These are phyloP conservation scores for Magallana angulata DNA, from an alignment of 1,140 invertebrate genomes.

Conservation along the genomic window DNA sequence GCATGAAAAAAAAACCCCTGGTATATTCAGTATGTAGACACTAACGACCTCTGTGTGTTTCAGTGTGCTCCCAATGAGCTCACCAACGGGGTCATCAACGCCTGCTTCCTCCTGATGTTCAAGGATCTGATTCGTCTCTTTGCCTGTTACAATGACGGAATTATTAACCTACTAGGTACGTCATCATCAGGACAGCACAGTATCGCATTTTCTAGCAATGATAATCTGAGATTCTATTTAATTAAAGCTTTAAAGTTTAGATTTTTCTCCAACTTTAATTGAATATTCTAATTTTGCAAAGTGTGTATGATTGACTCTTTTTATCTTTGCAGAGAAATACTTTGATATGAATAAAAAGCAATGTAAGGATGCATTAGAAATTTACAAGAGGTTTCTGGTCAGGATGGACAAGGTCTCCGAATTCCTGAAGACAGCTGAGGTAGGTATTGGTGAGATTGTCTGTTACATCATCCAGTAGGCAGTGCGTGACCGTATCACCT, in stretches of 20 bases:
- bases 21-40: too few species aligned
- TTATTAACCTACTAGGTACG: slow-evolving; percentile 96
- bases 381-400: slow-evolving; percentile 99
- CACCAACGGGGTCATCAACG: slow-evolving; percentile 98
- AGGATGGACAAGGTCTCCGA: slow-evolving; percentile 99
- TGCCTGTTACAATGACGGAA: slow-evolving; percentile 99
- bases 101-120: slow-evolving; percentile 98
- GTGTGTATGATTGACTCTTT: slow-evolving; percentile 36
- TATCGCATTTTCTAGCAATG: too few species aligned
- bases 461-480: too few species aligned
- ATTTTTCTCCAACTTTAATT: too few species aligned
- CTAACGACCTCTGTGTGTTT: slow-evolving; percentile 53
- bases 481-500: too few species aligned
- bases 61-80: slow-evolving; percentile 96
- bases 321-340: slow-evolving; percentile 85
- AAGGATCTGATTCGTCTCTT: slow-evolving; percentile 99
- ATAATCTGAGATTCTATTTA: too few species aligned
- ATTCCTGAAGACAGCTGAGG: slow-evolving; percentile 98
- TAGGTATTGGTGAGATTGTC: slow-evolving; percentile 74
- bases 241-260: too few species aligned
- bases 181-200: too few species aligned
- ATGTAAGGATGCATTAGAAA: slow-evolving; percentile 97
- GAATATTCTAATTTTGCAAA: too few species aligned
- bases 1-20: too few species aligned
- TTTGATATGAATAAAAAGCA: slow-evolving; percentile 99